phyloP scores from a whole-genome alignment of 2,113 vertebrate genomes.

The Grammomys surdaster region DNA sequence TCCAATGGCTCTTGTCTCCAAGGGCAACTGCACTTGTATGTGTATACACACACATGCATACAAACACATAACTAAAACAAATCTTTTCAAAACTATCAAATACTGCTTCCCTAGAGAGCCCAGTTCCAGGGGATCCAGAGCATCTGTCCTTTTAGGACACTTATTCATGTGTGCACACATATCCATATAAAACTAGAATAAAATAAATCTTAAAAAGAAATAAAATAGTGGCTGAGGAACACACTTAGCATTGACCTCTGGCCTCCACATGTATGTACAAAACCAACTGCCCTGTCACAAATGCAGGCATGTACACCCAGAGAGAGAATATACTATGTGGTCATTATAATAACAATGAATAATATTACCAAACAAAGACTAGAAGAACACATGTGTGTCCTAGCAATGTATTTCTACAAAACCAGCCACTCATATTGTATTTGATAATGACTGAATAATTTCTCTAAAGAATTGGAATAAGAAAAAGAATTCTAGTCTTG shows the following conservation, averaged over 20 bases:
- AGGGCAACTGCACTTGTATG: not conserved
- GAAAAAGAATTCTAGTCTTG: not conserved
- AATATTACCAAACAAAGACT: constrained; percentile 4
- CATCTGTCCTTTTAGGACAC: not conserved
- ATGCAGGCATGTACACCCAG: not conserved
- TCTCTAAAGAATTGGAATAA: constrained; percentile 29
- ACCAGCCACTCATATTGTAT: not conserved
- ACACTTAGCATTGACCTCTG: not conserved
- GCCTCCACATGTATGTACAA: not conserved
- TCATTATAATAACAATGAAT: not conserved
- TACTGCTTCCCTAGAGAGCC: not conserved
- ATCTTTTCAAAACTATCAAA: not conserved
- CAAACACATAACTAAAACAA: not conserved
- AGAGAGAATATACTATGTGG: not conserved
- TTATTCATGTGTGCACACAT: not conserved
- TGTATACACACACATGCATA: not conserved
- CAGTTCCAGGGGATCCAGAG: not conserved
- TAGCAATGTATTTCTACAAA: not conserved
- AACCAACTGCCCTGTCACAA: not conserved
- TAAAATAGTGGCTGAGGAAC: not conserved
- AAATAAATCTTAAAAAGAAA: not conserved
- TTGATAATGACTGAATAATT: constrained; percentile 21
- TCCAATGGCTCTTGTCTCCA: not conserved
- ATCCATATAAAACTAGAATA: not conserved
- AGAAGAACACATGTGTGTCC: not conserved